These are phyloP conservation scores for Trichoplusia ni DNA, from an alignment of 1,140 invertebrate species.

Conservation along the genomic window DNA sequence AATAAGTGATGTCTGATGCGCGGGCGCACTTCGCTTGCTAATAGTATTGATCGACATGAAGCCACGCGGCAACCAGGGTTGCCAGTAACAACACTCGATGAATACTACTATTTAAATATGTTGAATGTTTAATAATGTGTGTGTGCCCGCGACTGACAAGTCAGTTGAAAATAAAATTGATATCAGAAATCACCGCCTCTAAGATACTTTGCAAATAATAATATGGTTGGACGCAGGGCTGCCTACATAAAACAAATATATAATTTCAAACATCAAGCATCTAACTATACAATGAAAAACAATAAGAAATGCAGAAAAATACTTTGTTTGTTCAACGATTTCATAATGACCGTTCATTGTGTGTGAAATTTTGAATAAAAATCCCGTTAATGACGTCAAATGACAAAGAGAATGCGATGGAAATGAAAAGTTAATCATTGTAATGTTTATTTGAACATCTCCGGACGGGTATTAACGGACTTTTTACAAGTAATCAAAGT, in stretches of 20 bases:
- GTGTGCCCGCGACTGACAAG: too few relatives aligned
- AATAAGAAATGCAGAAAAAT: neutral
- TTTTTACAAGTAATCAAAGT: neutral
- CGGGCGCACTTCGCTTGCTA: too few relatives aligned
- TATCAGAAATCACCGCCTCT: too few relatives aligned
- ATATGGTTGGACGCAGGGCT: neutral
- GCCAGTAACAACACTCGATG: too few relatives aligned
- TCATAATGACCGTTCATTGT: neutral
- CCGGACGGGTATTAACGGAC: neutral
- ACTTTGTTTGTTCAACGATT: neutral
- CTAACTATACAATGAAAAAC: neutral
- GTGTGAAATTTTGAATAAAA: neutral
- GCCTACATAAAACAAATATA: neutral
- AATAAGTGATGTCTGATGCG: neutral
- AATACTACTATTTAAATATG: too few relatives aligned
- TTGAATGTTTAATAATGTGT: too few relatives aligned
- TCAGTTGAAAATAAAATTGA: too few relatives aligned
- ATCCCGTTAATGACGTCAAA: neutral
- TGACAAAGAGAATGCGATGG: neutral
- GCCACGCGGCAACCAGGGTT: too few relatives aligned
- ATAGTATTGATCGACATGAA: too few relatives aligned
- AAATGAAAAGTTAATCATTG: too few relatives aligned
- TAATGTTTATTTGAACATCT: neutral
- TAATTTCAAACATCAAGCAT: neutral
- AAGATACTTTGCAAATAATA: neutral